Conservation (phyloP, 2,797 vertebrate genomes). For the Tapera naevia region DNA sequence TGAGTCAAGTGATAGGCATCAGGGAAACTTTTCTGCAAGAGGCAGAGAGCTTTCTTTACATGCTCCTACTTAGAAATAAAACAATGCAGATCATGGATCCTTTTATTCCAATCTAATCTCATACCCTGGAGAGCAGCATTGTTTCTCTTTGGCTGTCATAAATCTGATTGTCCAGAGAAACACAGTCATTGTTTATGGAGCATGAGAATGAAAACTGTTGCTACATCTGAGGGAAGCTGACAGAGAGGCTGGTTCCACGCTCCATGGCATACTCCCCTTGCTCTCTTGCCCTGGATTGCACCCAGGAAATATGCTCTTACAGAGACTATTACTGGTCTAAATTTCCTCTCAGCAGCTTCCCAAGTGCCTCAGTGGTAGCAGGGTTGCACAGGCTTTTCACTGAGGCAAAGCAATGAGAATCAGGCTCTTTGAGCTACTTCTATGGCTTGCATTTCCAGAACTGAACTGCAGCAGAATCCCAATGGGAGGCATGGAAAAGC, state of each 20-base stretch:
- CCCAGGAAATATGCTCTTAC: neutral
- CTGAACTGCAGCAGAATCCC: neutral
- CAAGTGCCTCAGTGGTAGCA: neutral
- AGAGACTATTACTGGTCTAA: neutral
- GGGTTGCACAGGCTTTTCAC: neutral
- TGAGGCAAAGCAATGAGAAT: constrained; percentile 4
- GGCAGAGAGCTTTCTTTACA: neutral
- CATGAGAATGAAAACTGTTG: constrained; percentile 18
- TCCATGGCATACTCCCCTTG: neutral
- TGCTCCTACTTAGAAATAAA: neutral
- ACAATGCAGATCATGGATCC: constrained; percentile 2
- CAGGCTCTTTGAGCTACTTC: neutral
- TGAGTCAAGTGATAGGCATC: constrained; percentile 6
- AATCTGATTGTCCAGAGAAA: constrained; percentile 49
- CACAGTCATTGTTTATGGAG: constrained; percentile 21
- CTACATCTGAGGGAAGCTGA: constrained; percentile 41
- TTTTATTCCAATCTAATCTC: constrained; percentile 19
- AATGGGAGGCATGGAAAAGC: neutral
- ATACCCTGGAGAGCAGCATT: constrained; percentile 6
- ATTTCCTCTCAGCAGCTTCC: neutral
- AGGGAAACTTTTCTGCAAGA: neutral
- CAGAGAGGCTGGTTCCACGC: neutral
- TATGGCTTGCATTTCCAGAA: constrained; percentile 8
- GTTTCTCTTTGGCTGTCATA: constrained; percentile 38
- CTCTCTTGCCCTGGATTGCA: constrained; percentile 13